Percentiles rank a stretch among this genome's conserved stretches.
These are phyloP conservation scores for Nanorana parkeri DNA, from an alignment of 2,113 vertebrate species.

Conservation along the genomic window DNA sequence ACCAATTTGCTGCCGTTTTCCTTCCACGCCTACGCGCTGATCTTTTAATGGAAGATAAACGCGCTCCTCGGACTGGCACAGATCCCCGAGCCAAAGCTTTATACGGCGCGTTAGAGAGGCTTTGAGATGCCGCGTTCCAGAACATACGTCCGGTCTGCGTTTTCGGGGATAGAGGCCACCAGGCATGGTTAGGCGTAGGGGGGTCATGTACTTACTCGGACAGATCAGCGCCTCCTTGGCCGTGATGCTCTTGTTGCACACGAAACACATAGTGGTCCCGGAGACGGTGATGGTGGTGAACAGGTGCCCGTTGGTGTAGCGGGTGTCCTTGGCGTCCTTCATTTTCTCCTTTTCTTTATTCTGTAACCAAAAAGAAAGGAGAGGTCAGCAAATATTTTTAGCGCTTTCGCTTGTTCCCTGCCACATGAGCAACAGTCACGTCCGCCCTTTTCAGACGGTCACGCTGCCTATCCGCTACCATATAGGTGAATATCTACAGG, in stretches of 20 bases:
- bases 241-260: slow-evolving; percentile 93
- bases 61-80: background rate
- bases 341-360: slow-evolving; percentile 86
- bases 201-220: slow-evolving; percentile 79
- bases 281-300: slow-evolving; percentile 93
- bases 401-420: no score
- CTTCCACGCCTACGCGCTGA: background rate
- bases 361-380: slow-evolving; percentile 64
- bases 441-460: no score
- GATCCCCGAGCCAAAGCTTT: no score
- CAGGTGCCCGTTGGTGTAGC: slow-evolving; percentile 89
- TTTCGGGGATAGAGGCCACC: no score
- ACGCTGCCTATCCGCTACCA: background rate
- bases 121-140: no score
- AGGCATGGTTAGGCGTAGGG: no score
- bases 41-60: background rate
- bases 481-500: no score
- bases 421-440: no score
- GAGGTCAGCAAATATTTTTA: background rate
- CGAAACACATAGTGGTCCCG: slow-evolving; percentile 89
- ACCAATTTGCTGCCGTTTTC: background rate
- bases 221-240: slow-evolving; percentile 94
- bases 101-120: background rate
- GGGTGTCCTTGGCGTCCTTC: slow-evolving; percentile 86
- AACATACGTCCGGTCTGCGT: no score